Conservation (phyloP, 2,113 vertebrate species). For the Passerina amoena region DNA sequence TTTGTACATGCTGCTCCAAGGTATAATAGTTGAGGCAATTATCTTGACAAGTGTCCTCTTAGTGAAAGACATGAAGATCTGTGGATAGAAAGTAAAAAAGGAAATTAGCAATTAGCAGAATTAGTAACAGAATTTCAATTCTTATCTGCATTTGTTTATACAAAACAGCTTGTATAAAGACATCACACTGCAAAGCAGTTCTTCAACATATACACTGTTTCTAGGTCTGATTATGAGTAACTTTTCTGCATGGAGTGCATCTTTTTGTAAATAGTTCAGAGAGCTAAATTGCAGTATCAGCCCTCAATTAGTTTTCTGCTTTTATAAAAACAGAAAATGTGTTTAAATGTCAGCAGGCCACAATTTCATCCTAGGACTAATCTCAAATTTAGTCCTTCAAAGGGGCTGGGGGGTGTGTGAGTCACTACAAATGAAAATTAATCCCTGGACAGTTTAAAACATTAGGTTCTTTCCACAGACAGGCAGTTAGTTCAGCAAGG, state of each 20-base stretch:
- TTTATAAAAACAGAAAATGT: not conserved
- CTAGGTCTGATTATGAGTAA: not conserved
- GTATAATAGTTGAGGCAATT: not conserved
- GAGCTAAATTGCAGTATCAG: not conserved
- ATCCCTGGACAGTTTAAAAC: not conserved
- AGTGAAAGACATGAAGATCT: not conserved
- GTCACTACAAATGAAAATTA: not conserved
- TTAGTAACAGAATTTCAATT: not conserved
- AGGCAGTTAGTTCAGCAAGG: not conserved
- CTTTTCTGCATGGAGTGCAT: not conserved
- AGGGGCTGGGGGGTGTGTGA: accelerated
- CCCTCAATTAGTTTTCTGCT: not conserved
- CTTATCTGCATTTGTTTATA: not conserved
- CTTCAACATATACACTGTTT: not conserved
- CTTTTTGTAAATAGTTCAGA: not conserved
- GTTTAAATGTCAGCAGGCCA: not conserved
- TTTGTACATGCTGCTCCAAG: not conserved
- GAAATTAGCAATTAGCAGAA: not conserved
- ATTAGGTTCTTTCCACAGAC: not conserved
- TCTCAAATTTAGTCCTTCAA: not conserved
- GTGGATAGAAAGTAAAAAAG: not conserved
- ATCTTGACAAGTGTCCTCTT: not conserved
- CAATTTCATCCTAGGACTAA: not conserved
- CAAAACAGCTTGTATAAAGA: not conserved
- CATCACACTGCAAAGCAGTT: not conserved